Base-by-base conservation (phyloP, 2,797 vertebrate genomes). In the Chloroceryle inda region DNA sequence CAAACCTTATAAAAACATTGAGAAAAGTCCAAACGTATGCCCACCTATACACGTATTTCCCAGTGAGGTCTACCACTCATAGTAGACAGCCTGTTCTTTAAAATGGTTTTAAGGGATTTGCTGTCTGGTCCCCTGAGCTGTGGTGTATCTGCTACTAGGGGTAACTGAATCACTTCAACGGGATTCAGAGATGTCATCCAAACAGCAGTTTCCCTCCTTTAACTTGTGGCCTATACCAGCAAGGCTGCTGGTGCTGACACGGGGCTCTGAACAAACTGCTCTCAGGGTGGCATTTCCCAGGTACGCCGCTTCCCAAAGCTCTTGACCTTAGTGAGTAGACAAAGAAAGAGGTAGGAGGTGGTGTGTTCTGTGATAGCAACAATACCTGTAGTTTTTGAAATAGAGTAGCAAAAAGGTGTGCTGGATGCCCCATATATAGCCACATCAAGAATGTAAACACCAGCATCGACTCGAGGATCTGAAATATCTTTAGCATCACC, bases 341-440 rank as follows among this genome's bases (percentile, higher is more conserved):
- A 0, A 61, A 53, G 52, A 0, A 61, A 53, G 52, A 58, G 15
- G 4, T 9, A 35, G 69, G 9, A 64, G 4, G 5, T 14, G 76
- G 59, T 79, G n/a, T 75, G 37, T 19, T 75, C 40, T 14, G 2
- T 6, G 72, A 75, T 4, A 93, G 42, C 37, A 88, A 72, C 31
- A 23, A 76, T 40, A 59, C 20, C 13, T 0, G 0, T 1, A 40
- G 27, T 50, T 86, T 49, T 47, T 81, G 52, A 72, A 94, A 47
- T 0, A 64, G 6, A 44, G 53, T 3, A 71, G 20, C 3, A 26
- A 80, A 90, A 86, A 40, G 13, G 2, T 81, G 19, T 42, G 9
- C 9, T 64, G 29, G 24, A 16, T 76, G 7, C 6, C 55, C 26
- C 33, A 31, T 11, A 26, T 1, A 13, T 6, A 61, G 21, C 9